phyloP scores from a whole-genome alignment of 2,888 invertebrate species.

The Byasa hedistus region DNA sequence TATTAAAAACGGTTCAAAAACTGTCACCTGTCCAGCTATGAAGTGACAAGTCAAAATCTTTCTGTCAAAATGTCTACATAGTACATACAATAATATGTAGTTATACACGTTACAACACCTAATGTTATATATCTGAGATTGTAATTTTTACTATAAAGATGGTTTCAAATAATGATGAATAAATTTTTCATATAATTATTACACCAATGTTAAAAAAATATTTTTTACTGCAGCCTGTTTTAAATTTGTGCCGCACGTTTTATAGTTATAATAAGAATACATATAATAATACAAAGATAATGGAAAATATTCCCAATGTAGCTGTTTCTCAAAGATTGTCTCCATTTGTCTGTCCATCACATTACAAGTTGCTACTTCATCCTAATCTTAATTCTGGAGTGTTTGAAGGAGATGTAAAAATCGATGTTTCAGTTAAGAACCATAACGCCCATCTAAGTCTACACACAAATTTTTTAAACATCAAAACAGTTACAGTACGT shows the following conservation, averaged over 20 bases:
- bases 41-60: too few relatives aligned
- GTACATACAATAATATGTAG: too few relatives aligned
- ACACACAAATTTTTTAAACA: conserved; percentile 80
- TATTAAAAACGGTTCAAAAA: too few relatives aligned
- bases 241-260: conserved; percentile 1
- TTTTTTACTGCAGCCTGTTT: neutral
- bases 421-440: conserved; percentile 59
- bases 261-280: neutral
- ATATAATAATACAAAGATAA: conserved; percentile 35
- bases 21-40: too few relatives aligned
- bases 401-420: conserved; percentile 61
- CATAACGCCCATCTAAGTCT: conserved; percentile 71
- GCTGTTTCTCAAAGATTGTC: conserved; percentile 58
- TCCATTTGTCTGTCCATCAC: conserved; percentile 52
- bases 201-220: conserved; percentile 11
- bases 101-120: too few relatives aligned
- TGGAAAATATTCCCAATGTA: conserved; percentile 41
- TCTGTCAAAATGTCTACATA: too few relatives aligned
- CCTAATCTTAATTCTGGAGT: conserved; percentile 55
- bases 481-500: conserved; percentile 61
- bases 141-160: too few relatives aligned
- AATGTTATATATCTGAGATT: too few relatives aligned
- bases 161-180: too few relatives aligned
- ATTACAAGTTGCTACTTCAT: conserved; percentile 58
- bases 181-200: neutral